Evolutionary conservation across 2,797 vertebrate species (phyloP).

Genomic region (Gymnothorax javanicus): DNA sequence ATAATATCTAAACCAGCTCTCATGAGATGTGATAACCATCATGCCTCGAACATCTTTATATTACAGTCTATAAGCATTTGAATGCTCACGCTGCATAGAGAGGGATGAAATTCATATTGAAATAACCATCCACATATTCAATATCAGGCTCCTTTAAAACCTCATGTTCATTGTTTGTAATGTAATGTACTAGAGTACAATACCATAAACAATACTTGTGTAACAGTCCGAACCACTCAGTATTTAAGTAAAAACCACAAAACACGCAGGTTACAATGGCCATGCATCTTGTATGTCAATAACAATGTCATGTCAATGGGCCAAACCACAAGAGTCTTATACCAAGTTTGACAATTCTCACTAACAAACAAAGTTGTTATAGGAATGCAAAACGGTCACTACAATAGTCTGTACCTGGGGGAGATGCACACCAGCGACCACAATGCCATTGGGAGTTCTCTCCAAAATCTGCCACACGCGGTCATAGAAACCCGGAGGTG

Average conservation of each 20-base stretch:
- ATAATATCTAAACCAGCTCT: not conserved
- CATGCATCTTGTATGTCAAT: not conserved
- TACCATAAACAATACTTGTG: too few relatives aligned
- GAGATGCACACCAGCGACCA: conserved; percentile 83
- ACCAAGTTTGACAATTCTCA: not conserved
- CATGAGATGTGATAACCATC: not conserved
- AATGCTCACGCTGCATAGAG: too few relatives aligned
- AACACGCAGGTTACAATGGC: not conserved
- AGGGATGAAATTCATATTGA: too few relatives aligned
- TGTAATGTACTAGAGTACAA: too few relatives aligned
- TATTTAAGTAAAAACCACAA: not conserved
- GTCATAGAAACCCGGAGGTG: conserved; percentile 92
- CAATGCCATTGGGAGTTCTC: conserved; percentile 85
- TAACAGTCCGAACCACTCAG: too few relatives aligned
- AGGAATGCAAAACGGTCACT: not conserved
- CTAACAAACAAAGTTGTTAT: not conserved
- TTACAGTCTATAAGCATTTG: not conserved
- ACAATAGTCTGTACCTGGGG: conserved; percentile 81
- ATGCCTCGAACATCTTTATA: not conserved
- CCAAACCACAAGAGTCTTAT: not conserved
- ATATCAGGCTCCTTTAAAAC: too few relatives aligned
- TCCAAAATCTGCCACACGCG: conserved; percentile 97
- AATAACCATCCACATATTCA: too few relatives aligned
- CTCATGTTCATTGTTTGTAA: too few relatives aligned
- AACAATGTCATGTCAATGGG: not conserved